Base-by-base conservation (phyloP, 2,888 invertebrate species). In the Merodon equestris region DNA sequence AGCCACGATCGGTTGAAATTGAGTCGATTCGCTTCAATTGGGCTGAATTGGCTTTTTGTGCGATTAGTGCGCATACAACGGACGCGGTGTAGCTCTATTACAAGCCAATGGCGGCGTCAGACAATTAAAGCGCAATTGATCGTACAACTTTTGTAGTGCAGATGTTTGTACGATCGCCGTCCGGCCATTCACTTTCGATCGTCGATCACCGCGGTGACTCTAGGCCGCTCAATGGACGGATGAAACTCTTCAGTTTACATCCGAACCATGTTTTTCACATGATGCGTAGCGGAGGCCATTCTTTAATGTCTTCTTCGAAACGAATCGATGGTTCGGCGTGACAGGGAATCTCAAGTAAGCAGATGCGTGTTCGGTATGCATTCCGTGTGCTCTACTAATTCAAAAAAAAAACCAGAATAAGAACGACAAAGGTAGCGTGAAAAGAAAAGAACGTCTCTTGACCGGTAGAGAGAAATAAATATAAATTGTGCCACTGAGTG, bases 81-180 rank as follows among this genome's bases (percentile, higher is more conserved):
- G 60, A 36, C 48, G 61, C 51, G 40, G 58, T 47, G 7, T 7
- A 27, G 27, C 12, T n/a, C 47, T 56, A 44, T 45, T 50, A 64
- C 47, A 44, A 51, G 40, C 64, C 53, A 47, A 36, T 51, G 61
- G 9, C 63, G 77, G 77, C 73, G 67, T 77, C 61, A 63, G 57
- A 63, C 73, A 77, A 77, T 77, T 73, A 73, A 2, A 72, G 72
- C 61, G 4, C 72, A 72, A 77, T 77, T 77, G 76, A 77, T 77
- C 57, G 34, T 61, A 7, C 27, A 7, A 7, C 2, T 27, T 7
- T 4, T 27, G 27, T n/a, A 17, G 42, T 38, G 19, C 74, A 61
- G 71, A 66, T 64, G 63, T 47, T 61, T 7, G 3, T 27, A 27
- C 27, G 57, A 10, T 13, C 51, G 18, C 51, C 13, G 45, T 17